A percentile compares a stretch with the other conserved stretches of the same genome.
phyloP scores from a whole-genome alignment of 1,140 invertebrate genomes.

The Aphelenchoides besseyi region DNA sequence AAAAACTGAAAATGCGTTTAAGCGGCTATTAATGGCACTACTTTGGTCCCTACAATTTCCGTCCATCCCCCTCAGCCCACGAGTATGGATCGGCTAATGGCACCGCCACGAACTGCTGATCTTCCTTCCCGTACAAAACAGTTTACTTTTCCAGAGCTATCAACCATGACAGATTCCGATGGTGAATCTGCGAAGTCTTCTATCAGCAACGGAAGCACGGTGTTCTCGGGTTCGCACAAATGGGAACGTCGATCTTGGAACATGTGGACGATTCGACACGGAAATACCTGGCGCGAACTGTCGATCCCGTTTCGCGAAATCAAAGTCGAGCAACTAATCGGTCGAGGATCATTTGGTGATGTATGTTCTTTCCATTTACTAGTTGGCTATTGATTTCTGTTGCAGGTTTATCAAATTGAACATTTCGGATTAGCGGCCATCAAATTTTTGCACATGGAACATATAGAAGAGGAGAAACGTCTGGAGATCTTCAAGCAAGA shows the following conservation, averaged over 20 bases:
- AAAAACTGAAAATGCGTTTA: slow-evolving; percentile 7
- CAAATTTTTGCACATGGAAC: slow-evolving; percentile 89
- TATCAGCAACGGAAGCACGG: slow-evolving; percentile 16
- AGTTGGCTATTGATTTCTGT: slow-evolving; percentile 18
- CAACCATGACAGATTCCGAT: background rate
- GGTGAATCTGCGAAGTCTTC: slow-evolving; percentile 28
- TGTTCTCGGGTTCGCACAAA: slow-evolving; percentile 39
- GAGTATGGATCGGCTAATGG: slow-evolving; percentile 19
- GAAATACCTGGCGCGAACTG: slow-evolving; percentile 53
- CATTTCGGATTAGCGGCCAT: slow-evolving; percentile 99
- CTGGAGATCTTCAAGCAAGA: slow-evolving; percentile 90
- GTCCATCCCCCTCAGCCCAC: slow-evolving; percentile 9
- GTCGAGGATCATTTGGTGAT: slow-evolving; percentile 57
- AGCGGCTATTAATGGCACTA: slow-evolving; percentile 18
- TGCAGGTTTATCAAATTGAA: slow-evolving; percentile 71
- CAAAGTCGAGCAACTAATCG: slow-evolving; percentile 48
- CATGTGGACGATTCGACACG: slow-evolving; percentile 55
- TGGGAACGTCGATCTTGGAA: slow-evolving; percentile 57
- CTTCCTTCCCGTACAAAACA: slow-evolving; percentile 12
- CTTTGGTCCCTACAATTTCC: slow-evolving; percentile 14
- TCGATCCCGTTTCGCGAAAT: slow-evolving; percentile 51
- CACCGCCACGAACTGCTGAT: slow-evolving; percentile 30
- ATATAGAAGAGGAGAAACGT: slow-evolving; percentile 77
- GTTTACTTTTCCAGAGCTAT: slow-evolving; percentile 35
- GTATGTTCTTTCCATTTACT: slow-evolving; percentile 30